Conservation (phyloP, 1,140 invertebrate genomes). For the Drosophila tristis region DNA sequence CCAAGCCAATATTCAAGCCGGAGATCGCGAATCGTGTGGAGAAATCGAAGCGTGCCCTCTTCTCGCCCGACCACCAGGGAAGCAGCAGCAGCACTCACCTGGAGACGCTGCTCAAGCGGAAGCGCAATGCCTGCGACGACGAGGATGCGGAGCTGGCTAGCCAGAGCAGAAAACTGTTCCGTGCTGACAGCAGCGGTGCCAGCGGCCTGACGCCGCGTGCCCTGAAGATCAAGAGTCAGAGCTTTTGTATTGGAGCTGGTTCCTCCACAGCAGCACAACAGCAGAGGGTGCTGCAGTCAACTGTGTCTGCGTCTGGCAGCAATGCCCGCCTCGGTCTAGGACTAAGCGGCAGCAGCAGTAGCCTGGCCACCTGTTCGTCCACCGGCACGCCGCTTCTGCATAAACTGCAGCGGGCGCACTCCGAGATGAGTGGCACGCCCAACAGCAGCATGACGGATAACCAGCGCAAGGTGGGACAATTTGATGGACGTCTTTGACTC, state of each 20-base stretch:
- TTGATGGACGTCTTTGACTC: not conserved
- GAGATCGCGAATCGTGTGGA: constrained; percentile 81
- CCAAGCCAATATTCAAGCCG: constrained; percentile 70
- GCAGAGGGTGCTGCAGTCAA: not conserved
- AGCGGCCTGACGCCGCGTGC: constrained; percentile 73
- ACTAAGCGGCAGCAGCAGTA: constrained; percentile 55
- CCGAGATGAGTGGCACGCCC: constrained; percentile 64
- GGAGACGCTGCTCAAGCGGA: constrained; percentile 71
- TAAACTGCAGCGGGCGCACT: constrained; percentile 70
- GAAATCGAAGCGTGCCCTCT: constrained; percentile 86
- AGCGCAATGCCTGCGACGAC: constrained; percentile 66
- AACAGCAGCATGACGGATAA: constrained; percentile 75
- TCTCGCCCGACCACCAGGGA: constrained; percentile 73
- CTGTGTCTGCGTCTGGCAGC: not conserved
- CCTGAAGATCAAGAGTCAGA: constrained; percentile 82
- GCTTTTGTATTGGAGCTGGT: constrained; percentile 83
- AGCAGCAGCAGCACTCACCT: constrained; percentile 54
- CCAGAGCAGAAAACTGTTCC: constrained; percentile 75
- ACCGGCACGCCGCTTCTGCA: constrained; percentile 33
- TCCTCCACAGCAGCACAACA: constrained; percentile 59
- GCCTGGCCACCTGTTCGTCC: constrained; percentile 13
- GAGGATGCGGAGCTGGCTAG: constrained; percentile 68
- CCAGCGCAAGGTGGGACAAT: constrained; percentile 66
- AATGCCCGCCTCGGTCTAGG: constrained; percentile 36
- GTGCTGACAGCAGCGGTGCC: constrained; percentile 42